Evolutionary conservation across 1,140 invertebrate species (phyloP), one percentile per base, ranked within the genome.

Genomic region (Campoletis sonorensis): DNA sequence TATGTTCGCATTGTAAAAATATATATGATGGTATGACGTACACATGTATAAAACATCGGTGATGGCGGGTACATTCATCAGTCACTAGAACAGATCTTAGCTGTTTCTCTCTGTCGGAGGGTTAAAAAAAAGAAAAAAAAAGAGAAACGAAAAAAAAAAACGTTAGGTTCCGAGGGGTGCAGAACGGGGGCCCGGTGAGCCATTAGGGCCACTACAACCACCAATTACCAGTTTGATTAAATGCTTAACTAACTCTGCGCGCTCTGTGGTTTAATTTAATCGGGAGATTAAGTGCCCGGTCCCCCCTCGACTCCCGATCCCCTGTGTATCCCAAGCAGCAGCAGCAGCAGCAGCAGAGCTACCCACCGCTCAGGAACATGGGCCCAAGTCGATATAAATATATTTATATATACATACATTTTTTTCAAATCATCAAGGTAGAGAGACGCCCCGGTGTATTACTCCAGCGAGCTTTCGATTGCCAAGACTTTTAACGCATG

Each of bases 231-330:
- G 87, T 90, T 91, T 91, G 89, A 91, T 90, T 91, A 91, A 91
- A 91, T 90, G 89, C 88, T 91, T 90, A 91, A 90, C 89, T 90
- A 90, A 91, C 88, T 91, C 89, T 78, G 88, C 21, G 61, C 86
- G 86, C 86, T 89, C 89, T 90, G 88, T 89, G 87, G 87, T 90
- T 91, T 91, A 90, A 91, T 91, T 91, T 91, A 91, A 91, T 91
- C 89, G 88, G 86, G 85, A 90, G 87, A 90, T 88, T 90, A 90
- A 90, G 87, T 89, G 87, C 89, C 85, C 85, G 86, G 23, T 18
- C 68, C 61, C 26, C n/a, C 23, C 16, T 45, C 2, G 8, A 45
- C 23, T 2, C 49, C 72, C 72, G 79, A 81, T 81, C 81, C 84
- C 82, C 84, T 75, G 54, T n/a, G n/a, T n/a, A n/a, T n/a, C n/a